phyloP scores from a whole-genome alignment of 1,140 invertebrate genomes.

The Aphelenchoides fujianensis region DNA sequence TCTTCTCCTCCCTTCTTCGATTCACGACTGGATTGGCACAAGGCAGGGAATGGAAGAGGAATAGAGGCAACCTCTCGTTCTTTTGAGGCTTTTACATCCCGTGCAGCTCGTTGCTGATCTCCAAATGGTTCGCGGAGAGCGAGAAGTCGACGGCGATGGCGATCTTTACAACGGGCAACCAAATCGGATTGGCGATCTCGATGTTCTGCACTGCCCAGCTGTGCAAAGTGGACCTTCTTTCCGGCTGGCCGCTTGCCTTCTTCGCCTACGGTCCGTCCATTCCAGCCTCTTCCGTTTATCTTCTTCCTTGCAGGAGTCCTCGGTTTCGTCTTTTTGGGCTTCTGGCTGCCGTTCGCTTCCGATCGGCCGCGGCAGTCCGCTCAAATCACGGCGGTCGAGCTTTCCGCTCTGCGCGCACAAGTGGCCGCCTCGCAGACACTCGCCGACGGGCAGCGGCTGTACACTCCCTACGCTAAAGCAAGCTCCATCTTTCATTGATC shows the following conservation, averaged over 20 bases:
- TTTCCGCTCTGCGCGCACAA: slow-evolving; percentile 23
- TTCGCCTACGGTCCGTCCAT: slow-evolving; percentile 25
- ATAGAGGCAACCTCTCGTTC: too few species aligned
- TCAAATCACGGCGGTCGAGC: slow-evolving; percentile 28
- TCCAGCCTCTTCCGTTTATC: slow-evolving; percentile 12
- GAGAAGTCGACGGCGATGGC: slow-evolving; percentile 34
- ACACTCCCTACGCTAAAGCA: slow-evolving; percentile 12
- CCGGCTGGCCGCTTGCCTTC: slow-evolving; percentile 28
- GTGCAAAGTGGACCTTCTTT: slow-evolving; percentile 24
- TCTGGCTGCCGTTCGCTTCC: slow-evolving; percentile 28
- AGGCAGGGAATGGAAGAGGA: slow-evolving; percentile 11
- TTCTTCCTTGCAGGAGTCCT: slow-evolving; percentile 22
- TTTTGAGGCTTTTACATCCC: slow-evolving; percentile 29
- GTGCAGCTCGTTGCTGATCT: slow-evolving; percentile 28
- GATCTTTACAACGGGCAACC: slow-evolving; percentile 40
- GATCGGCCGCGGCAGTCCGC: slow-evolving; percentile 27
- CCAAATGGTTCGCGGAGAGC: slow-evolving; percentile 30
- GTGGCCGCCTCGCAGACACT: not conserved
- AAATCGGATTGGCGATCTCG: slow-evolving; percentile 28
- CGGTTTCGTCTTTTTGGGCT: slow-evolving; percentile 18
- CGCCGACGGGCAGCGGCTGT: not conserved
- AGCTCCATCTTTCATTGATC: not conserved
- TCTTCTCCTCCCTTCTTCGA: slow-evolving; percentile 28
- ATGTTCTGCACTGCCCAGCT: slow-evolving; percentile 34
- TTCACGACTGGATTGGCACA: slow-evolving; percentile 30